Conservation (phyloP, 2,797 vertebrate genomes). For the Girardinus metallicus region DNA sequence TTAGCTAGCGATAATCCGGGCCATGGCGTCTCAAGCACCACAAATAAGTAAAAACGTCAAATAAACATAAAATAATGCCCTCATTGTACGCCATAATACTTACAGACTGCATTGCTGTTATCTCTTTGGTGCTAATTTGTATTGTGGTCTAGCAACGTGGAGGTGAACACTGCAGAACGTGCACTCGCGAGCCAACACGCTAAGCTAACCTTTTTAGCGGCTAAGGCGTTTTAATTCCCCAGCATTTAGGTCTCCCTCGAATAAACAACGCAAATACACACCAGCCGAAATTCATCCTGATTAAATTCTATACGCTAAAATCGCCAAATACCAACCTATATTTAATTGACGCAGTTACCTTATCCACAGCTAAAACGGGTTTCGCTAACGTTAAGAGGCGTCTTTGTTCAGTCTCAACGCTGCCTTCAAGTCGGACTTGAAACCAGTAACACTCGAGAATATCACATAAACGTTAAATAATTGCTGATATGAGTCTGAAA, state of each 20-base stretch:
- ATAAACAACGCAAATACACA: too few relatives aligned
- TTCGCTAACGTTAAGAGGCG: constrained; percentile 25
- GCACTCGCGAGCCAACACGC: constrained; percentile 23
- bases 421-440: neutral
- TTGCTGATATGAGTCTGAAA: too few relatives aligned
- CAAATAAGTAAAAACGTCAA: neutral
- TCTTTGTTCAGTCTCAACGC: constrained; percentile 19
- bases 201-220: constrained; percentile 41
- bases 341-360: neutral
- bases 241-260: neutral
- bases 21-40: neutral
- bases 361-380: neutral
- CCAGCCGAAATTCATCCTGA: fast-evolving
- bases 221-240: constrained; percentile 8
- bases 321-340: neutral
- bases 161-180: constrained; percentile 18
- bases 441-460: fast-evolving
- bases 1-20: neutral
- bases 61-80: neutral
- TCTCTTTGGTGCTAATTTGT: neutral
- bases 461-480: neutral
- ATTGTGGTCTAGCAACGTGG: neutral
- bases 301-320: fast-evolving
- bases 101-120: neutral
- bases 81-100: neutral